A percentile compares a stretch with the other conserved stretches of the same genome.
phyloP scores from a whole-genome alignment of 2,888 invertebrate species.

The Antheraea assamensis region DNA sequence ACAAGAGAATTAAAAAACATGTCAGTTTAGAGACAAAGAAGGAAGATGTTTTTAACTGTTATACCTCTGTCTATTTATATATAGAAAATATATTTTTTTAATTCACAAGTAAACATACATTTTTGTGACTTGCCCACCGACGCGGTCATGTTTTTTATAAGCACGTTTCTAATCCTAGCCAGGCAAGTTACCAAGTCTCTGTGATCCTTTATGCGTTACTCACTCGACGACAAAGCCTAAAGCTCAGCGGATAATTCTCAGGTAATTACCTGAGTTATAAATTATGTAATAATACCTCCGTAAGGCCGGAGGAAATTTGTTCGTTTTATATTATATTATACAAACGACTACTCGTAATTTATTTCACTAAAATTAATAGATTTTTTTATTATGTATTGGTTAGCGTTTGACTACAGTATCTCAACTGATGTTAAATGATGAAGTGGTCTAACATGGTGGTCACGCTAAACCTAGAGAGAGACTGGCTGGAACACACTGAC shows the following conservation, averaged over 20 bases:
- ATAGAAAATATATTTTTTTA: too few species aligned
- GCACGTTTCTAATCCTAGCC: neutral
- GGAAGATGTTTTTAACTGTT: too few species aligned
- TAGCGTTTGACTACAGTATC: too few species aligned
- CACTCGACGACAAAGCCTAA: slow-evolving; percentile 13
- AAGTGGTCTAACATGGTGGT: too few species aligned
- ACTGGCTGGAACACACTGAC: too few species aligned
- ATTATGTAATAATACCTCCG: slow-evolving; percentile 25
- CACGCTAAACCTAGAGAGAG: too few species aligned
- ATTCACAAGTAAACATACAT: neutral
- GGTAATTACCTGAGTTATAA: slow-evolving; percentile 37
- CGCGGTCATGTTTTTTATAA: slow-evolving; percentile 3
- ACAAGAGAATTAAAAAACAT: too few species aligned
- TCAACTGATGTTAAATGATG: too few species aligned
- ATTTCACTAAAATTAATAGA: too few species aligned
- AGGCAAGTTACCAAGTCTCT: neutral
- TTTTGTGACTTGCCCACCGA: neutral
- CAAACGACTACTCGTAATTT: neutral
- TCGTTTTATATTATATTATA: neutral
- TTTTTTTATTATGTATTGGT: too few species aligned
- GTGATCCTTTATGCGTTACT: slow-evolving; percentile 7
- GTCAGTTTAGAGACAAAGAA: too few species aligned
- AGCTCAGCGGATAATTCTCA: slow-evolving; percentile 30
- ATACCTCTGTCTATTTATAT: too few species aligned
- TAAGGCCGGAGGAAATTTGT: neutral